Percentiles rank a stretch among this genome's conserved stretches.
Conservation (phyloP, 92 coral and sea anemone genomes). For the Meandrina meandrites region DNA sequence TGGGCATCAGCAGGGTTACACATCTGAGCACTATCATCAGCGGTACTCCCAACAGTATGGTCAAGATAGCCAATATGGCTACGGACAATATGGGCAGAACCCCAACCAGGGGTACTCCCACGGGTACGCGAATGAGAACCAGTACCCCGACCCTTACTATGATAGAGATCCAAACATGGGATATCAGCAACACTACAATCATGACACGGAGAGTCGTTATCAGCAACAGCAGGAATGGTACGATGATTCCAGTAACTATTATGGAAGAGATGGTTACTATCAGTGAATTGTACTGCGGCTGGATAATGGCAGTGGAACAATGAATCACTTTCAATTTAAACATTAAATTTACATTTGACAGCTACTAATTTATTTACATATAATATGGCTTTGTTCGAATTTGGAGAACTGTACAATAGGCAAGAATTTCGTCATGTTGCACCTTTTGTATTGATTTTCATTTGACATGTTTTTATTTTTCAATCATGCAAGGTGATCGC, state of each 20-base stretch:
- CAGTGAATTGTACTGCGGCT: slow-evolving; percentile 2
- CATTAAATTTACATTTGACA: slow-evolving; percentile 20
- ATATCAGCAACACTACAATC: slow-evolving; percentile 36
- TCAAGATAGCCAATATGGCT: slow-evolving; percentile 72
- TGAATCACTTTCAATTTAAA: neutral
- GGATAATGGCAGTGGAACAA: neutral
- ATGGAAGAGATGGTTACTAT: slow-evolving; percentile 27
- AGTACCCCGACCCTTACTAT: slow-evolving; percentile 55
- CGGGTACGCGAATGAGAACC: slow-evolving; percentile 56
- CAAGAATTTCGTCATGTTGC: neutral
- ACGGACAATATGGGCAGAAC: slow-evolving; percentile 62
- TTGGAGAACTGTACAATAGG: neutral
- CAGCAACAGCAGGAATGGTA: slow-evolving; percentile 42
- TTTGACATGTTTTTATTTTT: neutral
- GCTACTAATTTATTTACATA: neutral
- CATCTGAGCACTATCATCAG: slow-evolving; percentile 64
- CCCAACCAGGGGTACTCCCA: slow-evolving; percentile 61
- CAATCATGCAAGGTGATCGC: neutral
- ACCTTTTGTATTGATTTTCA: neutral
- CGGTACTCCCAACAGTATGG: slow-evolving; percentile 73
- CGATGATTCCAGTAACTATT: slow-evolving; percentile 21
- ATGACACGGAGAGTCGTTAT: slow-evolving; percentile 17
- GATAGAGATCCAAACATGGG: slow-evolving; percentile 26
- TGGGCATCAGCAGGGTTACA: slow-evolving; percentile 76
- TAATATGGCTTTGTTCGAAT: neutral